A percentile compares a stretch with the other conserved stretches of the same genome.
Conservation (phyloP, 1,140 invertebrate genomes). For the Metopolophium dirhodum region DNA sequence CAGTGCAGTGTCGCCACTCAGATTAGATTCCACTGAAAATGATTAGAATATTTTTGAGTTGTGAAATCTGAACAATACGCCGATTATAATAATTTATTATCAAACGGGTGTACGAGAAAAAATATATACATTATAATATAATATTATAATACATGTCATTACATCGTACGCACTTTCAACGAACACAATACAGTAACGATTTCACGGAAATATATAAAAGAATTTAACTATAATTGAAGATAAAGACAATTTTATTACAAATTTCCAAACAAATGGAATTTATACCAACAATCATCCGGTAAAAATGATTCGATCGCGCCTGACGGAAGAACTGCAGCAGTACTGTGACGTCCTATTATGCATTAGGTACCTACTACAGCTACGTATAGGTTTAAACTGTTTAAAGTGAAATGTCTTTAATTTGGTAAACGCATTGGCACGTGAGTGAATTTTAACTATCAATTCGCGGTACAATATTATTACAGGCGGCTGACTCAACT, state of each 20-base stretch:
- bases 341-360: background rate
- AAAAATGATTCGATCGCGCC: background rate
- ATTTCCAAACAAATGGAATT: background rate
- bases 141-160: background rate
- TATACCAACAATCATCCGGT: background rate
- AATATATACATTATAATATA: background rate
- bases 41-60: background rate
- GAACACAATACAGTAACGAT: background rate
- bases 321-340: background rate
- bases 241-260: background rate
- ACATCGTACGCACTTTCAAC: background rate
- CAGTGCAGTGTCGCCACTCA: background rate
- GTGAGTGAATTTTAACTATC: background rate
- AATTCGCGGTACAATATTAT: background rate
- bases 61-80: background rate
- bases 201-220: background rate
- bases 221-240: background rate
- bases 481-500: background rate
- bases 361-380: background rate
- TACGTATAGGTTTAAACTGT: background rate
- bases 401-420: background rate
- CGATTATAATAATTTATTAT: background rate
- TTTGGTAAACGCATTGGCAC: background rate
- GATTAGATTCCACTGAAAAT: slow-evolving; percentile 24
- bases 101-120: background rate